Base-by-base conservation (phyloP, 1,140 invertebrate species). In the Caenorhabditis brenneri region DNA sequence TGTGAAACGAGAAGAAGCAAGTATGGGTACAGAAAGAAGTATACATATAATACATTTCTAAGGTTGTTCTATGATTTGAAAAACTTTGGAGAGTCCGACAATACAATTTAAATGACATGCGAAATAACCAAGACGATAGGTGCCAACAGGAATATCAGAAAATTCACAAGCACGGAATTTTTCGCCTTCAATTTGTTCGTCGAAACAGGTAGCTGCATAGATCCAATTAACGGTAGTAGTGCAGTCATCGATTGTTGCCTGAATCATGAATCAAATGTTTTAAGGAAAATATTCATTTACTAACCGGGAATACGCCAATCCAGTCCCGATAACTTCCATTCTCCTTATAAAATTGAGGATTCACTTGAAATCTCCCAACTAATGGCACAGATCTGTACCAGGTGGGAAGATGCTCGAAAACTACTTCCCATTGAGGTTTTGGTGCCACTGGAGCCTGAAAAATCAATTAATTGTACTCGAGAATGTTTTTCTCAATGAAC, bases 281-380 rank as follows among this genome's bases (percentile, higher is more conserved):
- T 48, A 31, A 27, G 29, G 27, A 81, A 51, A 16, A 7, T 27
- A 22, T 10, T 15, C 24, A 24, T n/a, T 3, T 15, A 24, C 39
- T 27, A 19, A 83, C 82, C 16, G 84, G 84, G 29, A 85, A 85
- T 15, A 86, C 24, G 1, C 85, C 85, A 46, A 86, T 80, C 85
- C 85, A 86, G 39, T 86, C 85, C 1, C 46, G 85, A 46, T 85
- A 86, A 24, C 79, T 81, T 24, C 85, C 85, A 22, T 81, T 80
- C 39, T 82, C 55, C 19, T 55, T 46, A 58, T 85, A 86, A 36
- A 42, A 86, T 16, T 69, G 10, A 29, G 42, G 5, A 16, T 60
- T 39, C 19, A 78, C 42, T 46, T 81, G 85, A 39, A 86, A 86
- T 31, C 85, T 80, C 33, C 79, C 80, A 10, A 82, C 46, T 19